Conservation (phyloP, 2,888 invertebrate genomes). For the Pantelozetes paolii region DNA sequence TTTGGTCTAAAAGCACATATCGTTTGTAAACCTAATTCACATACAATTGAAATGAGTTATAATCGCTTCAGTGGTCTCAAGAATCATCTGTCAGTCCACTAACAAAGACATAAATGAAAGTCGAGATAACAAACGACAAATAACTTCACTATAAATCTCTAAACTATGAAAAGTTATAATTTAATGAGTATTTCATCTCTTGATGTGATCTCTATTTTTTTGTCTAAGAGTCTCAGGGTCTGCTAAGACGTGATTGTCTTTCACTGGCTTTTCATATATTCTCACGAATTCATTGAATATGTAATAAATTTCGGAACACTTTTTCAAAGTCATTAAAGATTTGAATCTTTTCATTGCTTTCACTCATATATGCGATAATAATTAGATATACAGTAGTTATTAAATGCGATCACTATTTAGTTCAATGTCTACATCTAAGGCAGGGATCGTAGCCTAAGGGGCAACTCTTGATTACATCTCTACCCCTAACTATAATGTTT, state of each 20-base stretch:
- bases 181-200: no score
- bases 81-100: not conserved
- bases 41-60: no score
- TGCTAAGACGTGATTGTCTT: no score
- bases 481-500: no score
- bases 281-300: not conserved
- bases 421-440: conserved; percentile 6
- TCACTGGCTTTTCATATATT: not conserved
- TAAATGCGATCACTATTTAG: conserved; percentile 3
- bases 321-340: not conserved
- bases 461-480: not conserved
- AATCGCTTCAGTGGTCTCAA: not conserved
- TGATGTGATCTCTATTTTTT: no score
- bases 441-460: not conserved
- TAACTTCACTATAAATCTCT: no score
- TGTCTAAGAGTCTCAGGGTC: no score
- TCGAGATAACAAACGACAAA: no score
- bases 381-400: not conserved
- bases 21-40: no score
- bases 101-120: not conserved
- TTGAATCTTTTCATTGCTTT: not conserved
- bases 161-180: no score
- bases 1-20: no score
- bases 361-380: conserved; percentile 5
- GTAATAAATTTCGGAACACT: not conserved